Conservation (phyloP, 64 coral and sea anemone species). For the Trachythela sp. region DNA sequence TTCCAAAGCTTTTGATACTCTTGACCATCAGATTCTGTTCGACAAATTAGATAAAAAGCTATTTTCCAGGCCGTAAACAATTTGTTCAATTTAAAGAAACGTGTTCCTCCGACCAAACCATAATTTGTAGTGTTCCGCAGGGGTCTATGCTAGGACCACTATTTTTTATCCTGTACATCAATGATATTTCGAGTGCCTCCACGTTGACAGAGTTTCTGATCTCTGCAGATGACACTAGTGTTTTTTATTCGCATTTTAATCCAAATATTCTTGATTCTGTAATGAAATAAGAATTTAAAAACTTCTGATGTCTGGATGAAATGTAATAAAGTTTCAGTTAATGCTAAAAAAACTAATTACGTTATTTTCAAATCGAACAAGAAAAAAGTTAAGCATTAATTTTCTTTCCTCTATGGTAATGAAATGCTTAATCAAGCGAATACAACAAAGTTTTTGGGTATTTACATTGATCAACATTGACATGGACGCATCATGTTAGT, state of each 20-base stretch:
- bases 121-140: no score
- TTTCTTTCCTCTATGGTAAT: no score
- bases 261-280: neutral
- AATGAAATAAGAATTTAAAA: neutral
- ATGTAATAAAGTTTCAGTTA: neutral
- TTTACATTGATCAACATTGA: neutral
- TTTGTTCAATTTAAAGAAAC: neutral
- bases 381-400: no score
- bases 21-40: neutral
- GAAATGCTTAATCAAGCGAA: no score
- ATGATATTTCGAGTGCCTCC: no score
- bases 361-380: neutral
- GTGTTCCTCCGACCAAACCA: no score
- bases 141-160: no score
- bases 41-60: slow-evolving; percentile 19
- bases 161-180: no score
- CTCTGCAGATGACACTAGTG: neutral
- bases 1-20: slow-evolving; percentile 14
- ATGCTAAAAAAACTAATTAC: neutral
- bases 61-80: neutral
- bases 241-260: neutral
- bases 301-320: neutral
- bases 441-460: neutral
- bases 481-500: neutral
- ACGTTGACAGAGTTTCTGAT: neutral